Conservation (phyloP, 2,797 vertebrate genomes). For the Podarcis siculus region DNA sequence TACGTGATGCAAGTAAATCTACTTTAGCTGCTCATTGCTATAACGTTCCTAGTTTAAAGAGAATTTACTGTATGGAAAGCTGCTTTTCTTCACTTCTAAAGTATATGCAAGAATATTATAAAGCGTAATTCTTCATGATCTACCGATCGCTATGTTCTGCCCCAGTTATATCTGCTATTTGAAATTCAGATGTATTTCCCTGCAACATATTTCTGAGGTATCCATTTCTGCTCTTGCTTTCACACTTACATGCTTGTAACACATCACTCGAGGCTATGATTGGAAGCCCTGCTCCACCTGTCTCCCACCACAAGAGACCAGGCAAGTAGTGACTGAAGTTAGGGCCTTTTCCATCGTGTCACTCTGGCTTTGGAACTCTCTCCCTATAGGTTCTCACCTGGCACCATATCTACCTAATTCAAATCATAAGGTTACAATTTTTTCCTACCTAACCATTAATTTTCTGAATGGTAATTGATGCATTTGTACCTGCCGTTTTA, state of each 20-base stretch:
- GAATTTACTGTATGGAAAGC: constrained; percentile 60
- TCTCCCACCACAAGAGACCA: background rate
- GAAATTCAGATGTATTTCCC: background rate
- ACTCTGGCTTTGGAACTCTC: background rate
- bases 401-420: background rate
- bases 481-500: background rate
- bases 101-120: constrained; percentile 30
- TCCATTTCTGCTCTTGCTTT: constrained; percentile 23
- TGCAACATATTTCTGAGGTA: rapidly evolving
- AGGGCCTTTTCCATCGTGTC: background rate
- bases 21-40: constrained; percentile 54
- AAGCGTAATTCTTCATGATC: constrained; percentile 61
- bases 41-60: constrained; percentile 26
- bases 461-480: background rate
- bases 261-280: background rate
- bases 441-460: background rate
- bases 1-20: constrained; percentile 55
- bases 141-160: background rate
- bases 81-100: constrained; percentile 44
- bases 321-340: background rate
- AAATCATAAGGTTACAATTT: background rate
- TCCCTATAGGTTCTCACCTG: background rate
- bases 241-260: background rate
- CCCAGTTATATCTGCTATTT: constrained; percentile 41
- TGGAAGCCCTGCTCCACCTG: background rate